Conservation (phyloP, 2,888 invertebrate species). For the Desoria tigrina region DNA sequence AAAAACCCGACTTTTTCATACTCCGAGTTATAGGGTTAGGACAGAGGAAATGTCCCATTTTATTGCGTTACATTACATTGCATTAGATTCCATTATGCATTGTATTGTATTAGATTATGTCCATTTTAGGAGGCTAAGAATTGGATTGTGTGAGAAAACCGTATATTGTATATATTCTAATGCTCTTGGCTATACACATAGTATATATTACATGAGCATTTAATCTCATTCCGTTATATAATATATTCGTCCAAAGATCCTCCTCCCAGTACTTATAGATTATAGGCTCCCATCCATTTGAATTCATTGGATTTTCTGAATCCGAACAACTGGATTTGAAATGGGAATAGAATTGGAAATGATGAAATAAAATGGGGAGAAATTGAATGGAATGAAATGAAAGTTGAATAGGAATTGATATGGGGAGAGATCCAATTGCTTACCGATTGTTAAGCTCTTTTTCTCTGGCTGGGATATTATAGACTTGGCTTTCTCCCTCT, state of each 20-base stretch:
- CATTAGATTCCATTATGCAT: slow-evolving; percentile 44
- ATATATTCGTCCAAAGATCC: neutral
- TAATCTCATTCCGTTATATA: neutral
- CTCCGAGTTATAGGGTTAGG: too few species aligned
- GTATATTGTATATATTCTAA: too few species aligned
- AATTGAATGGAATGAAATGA: slow-evolving; percentile 12
- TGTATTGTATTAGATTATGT: slow-evolving; percentile 40
- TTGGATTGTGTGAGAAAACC: slow-evolving; percentile 27
- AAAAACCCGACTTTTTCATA: too few species aligned
- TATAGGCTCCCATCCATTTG: neutral
- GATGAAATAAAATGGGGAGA: slow-evolving; percentile 10
- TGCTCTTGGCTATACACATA: neutral
- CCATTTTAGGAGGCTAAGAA: slow-evolving; percentile 32
- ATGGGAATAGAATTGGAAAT: slow-evolving; percentile 8
- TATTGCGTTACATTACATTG: slow-evolving; percentile 43
- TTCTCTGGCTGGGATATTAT: too few species aligned
- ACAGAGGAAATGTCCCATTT: slow-evolving; percentile 31
- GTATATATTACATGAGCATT: neutral
- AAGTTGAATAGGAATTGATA: slow-evolving; percentile 9
- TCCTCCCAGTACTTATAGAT: neutral
- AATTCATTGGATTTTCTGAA: slow-evolving; percentile 11
- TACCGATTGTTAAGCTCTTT: slow-evolving; percentile 4
- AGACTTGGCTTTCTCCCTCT: too few species aligned
- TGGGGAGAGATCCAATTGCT: slow-evolving; percentile 5
- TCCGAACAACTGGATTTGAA: slow-evolving; percentile 2